A percentile compares a stretch with the other conserved stretches of the same genome.
Conservation (phyloP, 2,888 invertebrate species). For the Platypus cylindrus region DNA sequence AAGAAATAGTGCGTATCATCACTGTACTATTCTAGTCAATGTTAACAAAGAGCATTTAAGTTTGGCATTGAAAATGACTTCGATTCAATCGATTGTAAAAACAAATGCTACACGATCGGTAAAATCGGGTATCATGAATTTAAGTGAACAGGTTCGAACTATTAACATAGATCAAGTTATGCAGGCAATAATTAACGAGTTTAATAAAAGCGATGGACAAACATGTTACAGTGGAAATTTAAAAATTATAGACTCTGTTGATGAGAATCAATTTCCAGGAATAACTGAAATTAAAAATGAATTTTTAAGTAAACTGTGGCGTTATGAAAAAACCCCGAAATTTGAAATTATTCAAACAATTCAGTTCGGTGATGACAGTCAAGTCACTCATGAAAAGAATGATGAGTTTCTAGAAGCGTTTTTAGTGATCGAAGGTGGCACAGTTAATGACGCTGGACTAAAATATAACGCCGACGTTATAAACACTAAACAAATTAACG, state of each 20-base stretch:
- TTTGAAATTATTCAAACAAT: slow-evolving; percentile 59
- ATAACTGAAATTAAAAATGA: slow-evolving; percentile 55
- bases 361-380: no score
- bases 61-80: slow-evolving; percentile 57
- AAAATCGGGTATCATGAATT: slow-evolving; percentile 69
- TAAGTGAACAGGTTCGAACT: slow-evolving; percentile 59
- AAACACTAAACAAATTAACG: slow-evolving; percentile 39
- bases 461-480: no score
- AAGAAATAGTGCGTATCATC: slow-evolving; percentile 85
- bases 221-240: slow-evolving; percentile 13
- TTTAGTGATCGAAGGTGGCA: slow-evolving; percentile 45
- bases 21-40: slow-evolving; percentile 87
- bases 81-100: slow-evolving; percentile 53
- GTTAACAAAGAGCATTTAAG: slow-evolving; percentile 66
- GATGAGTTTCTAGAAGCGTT: slow-evolving; percentile 34
- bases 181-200: slow-evolving; percentile 72
- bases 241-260: slow-evolving; percentile 7
- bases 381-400: no score
- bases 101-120: slow-evolving; percentile 79
- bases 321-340: slow-evolving; percentile 72
- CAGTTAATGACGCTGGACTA: slow-evolving; percentile 33
- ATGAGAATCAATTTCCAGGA: slow-evolving; percentile 36
- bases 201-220: slow-evolving; percentile 19
- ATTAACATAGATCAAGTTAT: slow-evolving; percentile 61
- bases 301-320: slow-evolving; percentile 76